Evolutionary conservation across 2,888 invertebrate species (phyloP), one percentile per base, ranked within the genome.

Genomic region (Pemphredon lugubris): DNA sequence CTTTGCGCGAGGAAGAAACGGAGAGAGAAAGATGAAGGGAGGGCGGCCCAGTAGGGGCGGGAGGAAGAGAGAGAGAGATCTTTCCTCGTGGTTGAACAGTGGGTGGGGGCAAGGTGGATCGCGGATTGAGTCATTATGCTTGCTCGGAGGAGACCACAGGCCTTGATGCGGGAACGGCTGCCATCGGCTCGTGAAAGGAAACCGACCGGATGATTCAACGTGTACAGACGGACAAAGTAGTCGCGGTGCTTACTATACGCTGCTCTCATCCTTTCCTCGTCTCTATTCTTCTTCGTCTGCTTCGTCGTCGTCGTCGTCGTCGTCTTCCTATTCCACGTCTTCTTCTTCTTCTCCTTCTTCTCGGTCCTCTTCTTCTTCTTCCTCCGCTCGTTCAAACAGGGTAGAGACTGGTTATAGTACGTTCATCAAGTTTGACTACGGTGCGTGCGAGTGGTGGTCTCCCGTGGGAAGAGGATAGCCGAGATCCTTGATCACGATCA

Each of bases 111-210:
- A 84, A 87, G 87, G 86, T 86, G 86, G 87, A 87, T 89, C 88
- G 88, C 84, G 89, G 89, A 89, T 89, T 89, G 89, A 89, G 89
- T 89, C 89, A 89, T 89, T 89, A 89, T 89, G 88, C 86, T 88
- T 84, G 87, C 86, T 86, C 81, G 77, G 81, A 83, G 82, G 81
- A 87, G 88, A 88, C 87, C 88, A 88, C 88, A 86, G 87, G 86
- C 85, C 85, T 86, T 83, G 86, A 83, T 84, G 85, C 87, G 82
- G 82, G 79, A 85, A 83, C 84, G 84, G 81, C 84, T 84, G 85
- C 83, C 85, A 84, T 86, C 86, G 84, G 83, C 84, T 82, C 82
- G 86, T 85, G 86, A 87, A 87, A 88, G 87, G 86, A 85, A 87
- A 86, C 85, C 86, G 82, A 84, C 85, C 84, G 84, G 83, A 84